A percentile compares a stretch with the other conserved stretches of the same genome.
These are phyloP conservation scores for Metellina segmentata DNA, from an alignment of 2,888 invertebrate genomes.

Conservation along the genomic window DNA sequence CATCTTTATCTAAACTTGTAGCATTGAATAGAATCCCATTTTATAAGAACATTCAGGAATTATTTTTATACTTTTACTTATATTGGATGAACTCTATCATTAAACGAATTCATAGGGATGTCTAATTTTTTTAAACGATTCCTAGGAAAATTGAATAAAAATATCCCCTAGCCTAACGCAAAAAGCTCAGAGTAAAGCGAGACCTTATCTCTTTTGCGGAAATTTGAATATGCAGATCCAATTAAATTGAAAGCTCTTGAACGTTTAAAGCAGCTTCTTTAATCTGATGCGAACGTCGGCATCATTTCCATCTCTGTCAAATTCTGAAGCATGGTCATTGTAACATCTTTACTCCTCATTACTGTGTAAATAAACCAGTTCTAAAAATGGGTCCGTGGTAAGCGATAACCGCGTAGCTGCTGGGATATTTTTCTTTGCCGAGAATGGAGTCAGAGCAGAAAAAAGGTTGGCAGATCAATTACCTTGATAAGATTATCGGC, in stretches of 20 bases:
- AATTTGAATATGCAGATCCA: slow-evolving; percentile 42
- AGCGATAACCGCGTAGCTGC: background rate
- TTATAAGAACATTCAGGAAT: too few relatives aligned
- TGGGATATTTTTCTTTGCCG: background rate
- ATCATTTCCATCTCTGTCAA: slow-evolving; percentile 33
- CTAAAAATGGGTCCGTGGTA: background rate
- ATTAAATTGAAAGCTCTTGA: slow-evolving; percentile 50
- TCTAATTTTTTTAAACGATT: background rate
- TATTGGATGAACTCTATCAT: background rate
- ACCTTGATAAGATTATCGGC: background rate
- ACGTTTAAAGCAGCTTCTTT: slow-evolving; percentile 5
- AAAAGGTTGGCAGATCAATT: background rate
- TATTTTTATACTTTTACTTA: too few relatives aligned
- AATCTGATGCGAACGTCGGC: background rate
- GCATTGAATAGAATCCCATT: too few relatives aligned
- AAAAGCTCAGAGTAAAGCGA: background rate
- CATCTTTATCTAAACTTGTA: too few relatives aligned
- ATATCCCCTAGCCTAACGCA: background rate
- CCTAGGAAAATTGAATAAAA: background rate
- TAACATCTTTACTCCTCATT: background rate
- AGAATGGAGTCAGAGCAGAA: background rate
- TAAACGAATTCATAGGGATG: background rate
- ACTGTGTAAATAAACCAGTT: background rate
- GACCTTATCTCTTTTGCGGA: slow-evolving; percentile 4
- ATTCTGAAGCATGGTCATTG: slow-evolving; percentile 15